Evolutionary conservation across 1,140 invertebrate species (phyloP).

Genomic region (Mercenaria mercenaria): DNA sequence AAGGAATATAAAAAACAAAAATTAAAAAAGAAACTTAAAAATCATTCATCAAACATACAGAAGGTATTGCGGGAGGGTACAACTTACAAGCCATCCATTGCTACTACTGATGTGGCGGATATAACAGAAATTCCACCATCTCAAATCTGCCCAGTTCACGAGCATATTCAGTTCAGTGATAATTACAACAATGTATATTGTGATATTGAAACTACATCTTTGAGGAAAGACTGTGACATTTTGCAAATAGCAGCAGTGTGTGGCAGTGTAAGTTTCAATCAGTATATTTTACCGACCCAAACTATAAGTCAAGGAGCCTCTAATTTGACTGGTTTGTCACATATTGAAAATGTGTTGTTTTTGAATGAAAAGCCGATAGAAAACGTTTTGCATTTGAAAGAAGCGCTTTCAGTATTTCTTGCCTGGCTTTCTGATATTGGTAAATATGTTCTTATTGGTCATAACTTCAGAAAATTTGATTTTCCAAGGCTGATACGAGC

Average conservation of each 20-base stretch:
- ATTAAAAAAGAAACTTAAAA: too few species aligned
- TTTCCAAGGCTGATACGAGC: not conserved
- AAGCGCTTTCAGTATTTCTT: not conserved
- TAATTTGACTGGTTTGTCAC: not conserved
- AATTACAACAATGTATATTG: not conserved
- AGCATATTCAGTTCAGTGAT: not conserved
- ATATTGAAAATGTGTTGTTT: not conserved
- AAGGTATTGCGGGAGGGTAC: not conserved
- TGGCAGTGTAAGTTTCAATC: not conserved
- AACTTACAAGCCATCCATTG: slow-evolving; percentile 1
- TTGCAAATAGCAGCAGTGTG: not conserved
- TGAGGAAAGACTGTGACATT: slow-evolving; percentile 15
- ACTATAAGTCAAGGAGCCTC: not conserved
- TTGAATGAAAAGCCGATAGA: not conserved
- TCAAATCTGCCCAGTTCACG: not conserved
- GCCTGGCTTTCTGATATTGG: not conserved
- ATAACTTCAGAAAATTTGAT: slow-evolving; percentile 47
- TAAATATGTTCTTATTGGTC: slow-evolving; percentile 31
- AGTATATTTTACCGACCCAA: slow-evolving; percentile 15
- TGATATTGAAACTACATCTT: slow-evolving; percentile 38
- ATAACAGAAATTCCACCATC: not conserved
- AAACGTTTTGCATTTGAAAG: not conserved
- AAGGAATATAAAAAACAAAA: not conserved
- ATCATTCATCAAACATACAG: too few species aligned
- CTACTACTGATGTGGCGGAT: not conserved